Evolutionary conservation across 2,888 invertebrate species (phyloP).

Genomic region (Drosophila melanosoma): DNA sequence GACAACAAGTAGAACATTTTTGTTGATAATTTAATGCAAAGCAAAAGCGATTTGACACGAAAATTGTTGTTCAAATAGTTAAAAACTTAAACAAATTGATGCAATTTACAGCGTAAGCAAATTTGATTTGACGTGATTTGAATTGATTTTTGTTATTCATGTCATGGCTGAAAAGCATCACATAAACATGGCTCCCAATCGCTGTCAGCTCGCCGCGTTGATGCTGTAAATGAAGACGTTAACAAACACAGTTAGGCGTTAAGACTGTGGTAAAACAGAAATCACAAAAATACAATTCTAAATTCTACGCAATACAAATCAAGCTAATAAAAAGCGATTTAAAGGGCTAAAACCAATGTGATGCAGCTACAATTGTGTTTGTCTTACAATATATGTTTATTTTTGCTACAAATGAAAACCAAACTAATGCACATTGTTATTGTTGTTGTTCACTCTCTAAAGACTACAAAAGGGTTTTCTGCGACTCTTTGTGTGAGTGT

Average conservation of each 20-base stretch:
- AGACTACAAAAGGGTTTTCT: conserved; percentile 47
- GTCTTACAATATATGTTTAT: conserved; percentile 29
- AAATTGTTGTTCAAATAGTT: conserved; percentile 9
- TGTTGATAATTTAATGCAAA: conserved; percentile 8
- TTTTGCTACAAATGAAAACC: conserved; percentile 40
- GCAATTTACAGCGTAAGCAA: conserved; percentile 8
- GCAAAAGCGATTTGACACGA: conserved; percentile 1
- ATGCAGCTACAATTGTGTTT: conserved; percentile 27
- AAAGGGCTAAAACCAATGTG: conserved; percentile 10
- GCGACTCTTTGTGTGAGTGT: neutral
- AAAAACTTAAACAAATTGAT: conserved; percentile 12
- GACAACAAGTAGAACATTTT: conserved; percentile 25
- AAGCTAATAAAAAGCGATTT: conserved; percentile 12
- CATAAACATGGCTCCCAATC: conserved; percentile 25
- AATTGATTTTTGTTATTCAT: conserved; percentile 32
- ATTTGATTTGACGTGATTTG: conserved; percentile 18
- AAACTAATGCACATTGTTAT: conserved; percentile 52
- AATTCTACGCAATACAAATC: conserved; percentile 3
- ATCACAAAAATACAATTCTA: neutral
- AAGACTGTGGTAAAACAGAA: neutral
- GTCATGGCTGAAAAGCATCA: conserved; percentile 19
- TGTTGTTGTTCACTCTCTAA: conserved; percentile 39
- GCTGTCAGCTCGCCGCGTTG: conserved; percentile 8
- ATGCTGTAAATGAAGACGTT: conserved; percentile 45
- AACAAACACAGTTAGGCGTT: conserved; percentile 14